Evolutionary conservation across 2,113 vertebrate genomes (phyloP), one percentile per base, ranked within the genome.

Genomic region (Stomatorhinus ivindoensis): DNA sequence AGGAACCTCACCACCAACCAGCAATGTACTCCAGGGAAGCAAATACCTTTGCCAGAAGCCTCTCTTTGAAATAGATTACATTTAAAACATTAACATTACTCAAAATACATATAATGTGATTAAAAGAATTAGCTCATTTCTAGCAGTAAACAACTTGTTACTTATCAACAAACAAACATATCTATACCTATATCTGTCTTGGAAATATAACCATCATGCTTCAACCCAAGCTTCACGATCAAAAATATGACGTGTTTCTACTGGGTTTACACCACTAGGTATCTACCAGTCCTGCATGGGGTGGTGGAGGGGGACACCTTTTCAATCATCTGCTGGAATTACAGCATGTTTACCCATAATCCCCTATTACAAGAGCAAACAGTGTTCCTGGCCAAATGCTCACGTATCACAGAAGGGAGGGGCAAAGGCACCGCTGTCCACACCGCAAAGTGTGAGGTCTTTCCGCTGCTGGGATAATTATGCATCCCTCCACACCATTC

Each of bases 261-360:
- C 73, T 80, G 73, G 39, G 46, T 48, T 15, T 31, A 53, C 24
- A 44, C 21, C 27, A 42, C n/a, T 4, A 7, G 69, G 50, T 69
- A 50, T 89, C 82, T 85, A 48, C 31, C 50, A 65, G 85, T 9
- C 39, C 82, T 11, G 21, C 19, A 46, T 55, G 48, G 50, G 2
- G 47, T 4, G 83, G 47, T 13, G 10, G 24, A 13, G 44, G 21
- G 24, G 11, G 24, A 7, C 4, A 50, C 35, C 46, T 65, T 89
- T 89, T 47, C 82, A 86, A 35, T 39, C 61, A 87, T 85, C 44
- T 50, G 17, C 84, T 48, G n/a, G 42, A 24, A 46, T 69, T 89
- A 44, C 9, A n/a, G 50, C n/a, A 24, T 24, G 87, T 85, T 85
- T 87, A 21, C 27, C 46, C 48, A 21, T 48, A 51, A 50, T 35